Percentiles rank a stretch among this genome's conserved stretches.
phyloP scores from a whole-genome alignment of 2,113 vertebrate species.

The Collichthys lucidus region DNA sequence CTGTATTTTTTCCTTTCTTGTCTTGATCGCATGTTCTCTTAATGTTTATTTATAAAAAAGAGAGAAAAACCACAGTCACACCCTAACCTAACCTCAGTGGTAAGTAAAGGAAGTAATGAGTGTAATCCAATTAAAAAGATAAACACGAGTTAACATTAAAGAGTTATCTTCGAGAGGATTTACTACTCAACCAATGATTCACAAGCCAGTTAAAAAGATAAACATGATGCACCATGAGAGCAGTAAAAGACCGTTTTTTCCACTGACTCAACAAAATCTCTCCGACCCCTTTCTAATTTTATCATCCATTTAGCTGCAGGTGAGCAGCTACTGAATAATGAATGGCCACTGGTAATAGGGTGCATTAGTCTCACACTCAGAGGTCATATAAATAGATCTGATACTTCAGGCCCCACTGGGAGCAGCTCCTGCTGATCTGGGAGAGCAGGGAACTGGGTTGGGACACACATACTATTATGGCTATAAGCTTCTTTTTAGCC shows the following conservation, averaged over 20 bases:
- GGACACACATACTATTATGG: slow-evolving; percentile 8
- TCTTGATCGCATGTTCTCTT: neutral
- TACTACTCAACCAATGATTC: slow-evolving; percentile 21
- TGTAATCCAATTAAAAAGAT: slow-evolving; percentile 27
- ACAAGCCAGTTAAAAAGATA: slow-evolving; percentile 42
- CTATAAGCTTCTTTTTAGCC: neutral
- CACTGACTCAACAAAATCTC: slow-evolving; percentile 54
- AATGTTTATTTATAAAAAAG: neutral
- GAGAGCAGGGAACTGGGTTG: slow-evolving; percentile 9
- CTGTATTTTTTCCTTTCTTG: neutral
- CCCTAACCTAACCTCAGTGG: slow-evolving; percentile 3
- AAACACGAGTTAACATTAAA: slow-evolving; percentile 13
- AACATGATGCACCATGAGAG: slow-evolving; percentile 14
- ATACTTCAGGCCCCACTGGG: slow-evolving; percentile 56
- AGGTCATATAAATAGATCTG: slow-evolving; percentile 80
- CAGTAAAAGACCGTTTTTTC: slow-evolving; percentile 22
- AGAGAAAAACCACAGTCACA: slow-evolving; percentile 3
- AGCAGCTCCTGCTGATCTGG: slow-evolving; percentile 43
- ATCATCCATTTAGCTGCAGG: slow-evolving; percentile 79
- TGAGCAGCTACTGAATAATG: slow-evolving; percentile 82
- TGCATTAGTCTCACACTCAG: slow-evolving; percentile 74
- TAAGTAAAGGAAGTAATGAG: slow-evolving; percentile 23
- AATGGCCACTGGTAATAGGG: slow-evolving; percentile 78
- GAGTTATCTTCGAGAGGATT: slow-evolving; percentile 13
- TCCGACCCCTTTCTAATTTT: slow-evolving; percentile 68